Evolutionary conservation across 2,888 invertebrate genomes (phyloP), one percentile per base, ranked within the genome.

Genomic region (Leptogaster cylindrica): DNA sequence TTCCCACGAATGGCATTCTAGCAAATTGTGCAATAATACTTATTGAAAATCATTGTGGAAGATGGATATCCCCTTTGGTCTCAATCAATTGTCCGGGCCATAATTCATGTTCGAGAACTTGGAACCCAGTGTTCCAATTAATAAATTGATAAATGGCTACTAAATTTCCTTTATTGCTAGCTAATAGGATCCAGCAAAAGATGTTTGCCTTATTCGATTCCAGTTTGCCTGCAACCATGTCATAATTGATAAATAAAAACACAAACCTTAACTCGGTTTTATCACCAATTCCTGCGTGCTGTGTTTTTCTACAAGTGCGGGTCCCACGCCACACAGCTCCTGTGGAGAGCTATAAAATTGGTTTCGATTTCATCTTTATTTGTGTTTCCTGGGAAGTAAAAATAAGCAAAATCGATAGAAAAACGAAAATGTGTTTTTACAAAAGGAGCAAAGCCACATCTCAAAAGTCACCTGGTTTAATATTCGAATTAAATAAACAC

Each of bases 91-190:
- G 44, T 14, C 10, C 16, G 16, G 28, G 44, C 18, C 61, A 61
- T 61, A 61, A 61, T 27, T 61, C 61, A 61, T 61, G 41, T 25
- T 58, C 25, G 39, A 33, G 14, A 41, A 23, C 39, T 58, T 14
- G 5, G n/a, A 12, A 10, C 14, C 23, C 14, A 14, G 55, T 10
- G 12, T 12, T 16, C 41, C 3, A 20, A 20, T 25, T 61, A 61
- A 61, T 61, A 61, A 61, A 61, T 61, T 61, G 61, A 61, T 61
- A 61, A 61, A 61, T 61, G 61, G 61, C 61, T 16, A 44, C 61
- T 61, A 61, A 61, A 61, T 61, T 61, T 61, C 6, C 27, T 61
- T 61, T 16, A 61, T 61, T 61, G 44, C 44, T 44, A 27, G 23
- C 12, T 61, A 61, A 44, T 25, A 18, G 16, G 16, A 20, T 18